A percentile compares a stretch with the other conserved stretches of the same genome.
Conservation (phyloP, 2,888 invertebrate species). For the Mamestra brassicae region DNA sequence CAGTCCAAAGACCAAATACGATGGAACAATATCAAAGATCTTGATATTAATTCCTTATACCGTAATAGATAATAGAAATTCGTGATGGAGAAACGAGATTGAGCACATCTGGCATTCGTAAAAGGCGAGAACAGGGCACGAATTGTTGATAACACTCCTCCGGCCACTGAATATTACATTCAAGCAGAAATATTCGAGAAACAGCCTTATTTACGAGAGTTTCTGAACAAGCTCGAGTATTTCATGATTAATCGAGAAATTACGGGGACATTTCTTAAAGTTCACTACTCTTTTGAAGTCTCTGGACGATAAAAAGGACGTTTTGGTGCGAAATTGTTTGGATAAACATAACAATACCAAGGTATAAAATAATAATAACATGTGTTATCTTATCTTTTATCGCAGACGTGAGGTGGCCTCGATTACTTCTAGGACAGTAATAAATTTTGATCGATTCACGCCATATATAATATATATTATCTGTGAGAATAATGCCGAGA, state of each 20-base stretch:
- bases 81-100: conserved; percentile 57
- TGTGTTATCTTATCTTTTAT: conserved; percentile 59
- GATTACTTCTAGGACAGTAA: conserved; percentile 44
- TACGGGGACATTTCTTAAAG: conserved; percentile 24
- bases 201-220: conserved; percentile 52
- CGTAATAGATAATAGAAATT: conserved; percentile 55
- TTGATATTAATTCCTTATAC: conserved; percentile 44
- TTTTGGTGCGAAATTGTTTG: conserved; percentile 17
- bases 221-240: conserved; percentile 50
- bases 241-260: conserved; percentile 50
- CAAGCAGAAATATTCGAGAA: conserved; percentile 58
- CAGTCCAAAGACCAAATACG: conserved; percentile 9
- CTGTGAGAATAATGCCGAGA: conserved; percentile 3
- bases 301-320: conserved; percentile 18
- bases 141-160: conserved; percentile 59
- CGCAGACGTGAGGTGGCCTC: conserved; percentile 57
- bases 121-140: conserved; percentile 50
- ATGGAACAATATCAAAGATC: conserved; percentile 23
- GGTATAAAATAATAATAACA: conserved; percentile 42
- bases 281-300: conserved; percentile 26
- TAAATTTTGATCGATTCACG: conserved; percentile 35
- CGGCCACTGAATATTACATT: conserved; percentile 60
- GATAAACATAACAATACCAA: conserved; percentile 39
- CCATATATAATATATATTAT: conserved; percentile 2
- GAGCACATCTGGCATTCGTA: conserved; percentile 58